Conservation (phyloP, 2,888 invertebrate species). For the Drosophila mayaguana region DNA sequence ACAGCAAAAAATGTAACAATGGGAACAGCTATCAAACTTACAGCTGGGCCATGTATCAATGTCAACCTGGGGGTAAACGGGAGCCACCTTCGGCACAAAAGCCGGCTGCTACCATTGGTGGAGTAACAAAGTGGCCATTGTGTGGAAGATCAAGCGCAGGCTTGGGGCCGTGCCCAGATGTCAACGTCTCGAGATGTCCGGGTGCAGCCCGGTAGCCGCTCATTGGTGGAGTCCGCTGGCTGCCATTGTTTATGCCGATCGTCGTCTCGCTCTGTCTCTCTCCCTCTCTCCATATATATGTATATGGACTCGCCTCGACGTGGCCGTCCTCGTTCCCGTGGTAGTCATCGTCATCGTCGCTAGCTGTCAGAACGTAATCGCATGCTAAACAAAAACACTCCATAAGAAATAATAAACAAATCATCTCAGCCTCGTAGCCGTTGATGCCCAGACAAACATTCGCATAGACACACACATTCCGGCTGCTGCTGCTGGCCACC, state of each 20-base stretch:
- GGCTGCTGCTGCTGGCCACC: constrained; percentile 56
- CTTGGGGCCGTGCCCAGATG: constrained; percentile 60
- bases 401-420: constrained; percentile 80
- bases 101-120: constrained; percentile 46
- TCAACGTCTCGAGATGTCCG: constrained; percentile 60
- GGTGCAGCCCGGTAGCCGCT: constrained; percentile 55
- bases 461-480: constrained; percentile 41
- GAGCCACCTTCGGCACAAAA: constrained; percentile 54
- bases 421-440: constrained; percentile 52
- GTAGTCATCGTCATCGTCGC: constrained; percentile 13
- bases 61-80: constrained; percentile 60
- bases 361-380: constrained; percentile 67
- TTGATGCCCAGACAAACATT: constrained; percentile 58
- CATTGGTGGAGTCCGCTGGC: constrained; percentile 57
- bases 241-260: constrained; percentile 68
- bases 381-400: constrained; percentile 80
- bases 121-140: constrained; percentile 62
- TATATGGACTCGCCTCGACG: constrained; percentile 61
- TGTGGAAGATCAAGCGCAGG: constrained; percentile 47
- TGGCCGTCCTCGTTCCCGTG: constrained; percentile 12
- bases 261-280: neutral
- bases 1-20: constrained; percentile 64
- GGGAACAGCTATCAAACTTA: constrained; percentile 74
- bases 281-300: neutral
- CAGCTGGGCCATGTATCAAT: constrained; percentile 75